A percentile compares a stretch with the other conserved stretches of the same genome.
Conservation (phyloP, 2,888 invertebrate species). For the Plebejus anna region DNA sequence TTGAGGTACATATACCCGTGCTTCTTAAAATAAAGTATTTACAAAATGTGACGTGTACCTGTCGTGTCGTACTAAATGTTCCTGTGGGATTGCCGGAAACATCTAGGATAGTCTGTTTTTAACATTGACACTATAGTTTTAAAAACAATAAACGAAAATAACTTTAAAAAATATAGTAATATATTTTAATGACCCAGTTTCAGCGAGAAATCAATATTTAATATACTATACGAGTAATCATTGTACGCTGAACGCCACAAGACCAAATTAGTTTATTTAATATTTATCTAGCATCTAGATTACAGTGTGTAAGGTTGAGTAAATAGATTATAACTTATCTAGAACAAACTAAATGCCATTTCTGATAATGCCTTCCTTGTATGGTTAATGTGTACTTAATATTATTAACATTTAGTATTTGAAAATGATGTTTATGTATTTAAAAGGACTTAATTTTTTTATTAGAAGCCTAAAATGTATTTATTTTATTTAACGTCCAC, state of each 20-base stretch:
- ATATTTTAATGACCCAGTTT: no score
- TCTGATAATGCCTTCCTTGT: conserved; percentile 9
- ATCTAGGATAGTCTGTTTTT: no score
- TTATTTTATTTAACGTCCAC: neutral
- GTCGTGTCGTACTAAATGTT: no score
- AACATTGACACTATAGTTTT: no score
- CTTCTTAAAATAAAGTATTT: no score
- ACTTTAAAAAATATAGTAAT: no score
- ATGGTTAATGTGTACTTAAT: neutral
- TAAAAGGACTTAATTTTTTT: neutral
- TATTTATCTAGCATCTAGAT: conserved; percentile 10
- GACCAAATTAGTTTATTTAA: conserved; percentile 15
- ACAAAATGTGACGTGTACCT: no score
- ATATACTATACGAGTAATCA: neutral
- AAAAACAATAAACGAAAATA: no score
- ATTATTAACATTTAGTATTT: neutral
- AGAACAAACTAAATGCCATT: conserved; percentile 25
- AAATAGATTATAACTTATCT: conserved; percentile 24
- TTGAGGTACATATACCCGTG: no score
- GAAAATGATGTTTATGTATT: neutral
- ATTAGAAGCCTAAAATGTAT: neutral
- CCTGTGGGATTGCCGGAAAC: no score
- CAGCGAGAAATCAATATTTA: neutral
- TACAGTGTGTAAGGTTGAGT: neutral
- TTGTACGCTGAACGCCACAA: neutral